Conservation (phyloP, 2,113 vertebrate genomes). For the Neolamprologus falcicula region DNA sequence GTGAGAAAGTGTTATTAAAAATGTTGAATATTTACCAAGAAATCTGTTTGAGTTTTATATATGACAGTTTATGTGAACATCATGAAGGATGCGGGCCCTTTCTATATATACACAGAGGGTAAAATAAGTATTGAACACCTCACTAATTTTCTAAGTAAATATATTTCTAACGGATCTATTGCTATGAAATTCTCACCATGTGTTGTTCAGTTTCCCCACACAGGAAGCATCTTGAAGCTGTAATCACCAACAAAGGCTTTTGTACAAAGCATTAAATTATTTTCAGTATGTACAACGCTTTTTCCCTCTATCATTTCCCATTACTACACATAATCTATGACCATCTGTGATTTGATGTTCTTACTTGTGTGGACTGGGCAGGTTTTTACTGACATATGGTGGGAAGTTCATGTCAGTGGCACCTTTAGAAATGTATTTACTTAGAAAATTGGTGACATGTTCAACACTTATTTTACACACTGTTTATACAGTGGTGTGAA, state of each 20-base stretch:
- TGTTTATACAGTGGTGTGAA: background rate
- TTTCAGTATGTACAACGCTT: background rate
- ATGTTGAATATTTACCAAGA: conserved; percentile 37
- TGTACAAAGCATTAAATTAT: background rate
- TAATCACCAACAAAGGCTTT: background rate
- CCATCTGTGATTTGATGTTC: background rate
- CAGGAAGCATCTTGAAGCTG: background rate
- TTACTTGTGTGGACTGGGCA: background rate
- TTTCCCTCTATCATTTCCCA: accelerated
- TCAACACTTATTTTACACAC: background rate
- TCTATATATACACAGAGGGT: background rate
- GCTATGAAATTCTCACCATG: background rate
- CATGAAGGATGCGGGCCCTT: background rate
- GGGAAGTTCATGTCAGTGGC: background rate
- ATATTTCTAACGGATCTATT: background rate
- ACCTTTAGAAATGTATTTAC: background rate
- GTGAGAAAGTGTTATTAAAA: conserved; percentile 14
- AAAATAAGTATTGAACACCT: background rate
- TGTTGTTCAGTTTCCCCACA: background rate
- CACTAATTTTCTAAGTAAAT: background rate
- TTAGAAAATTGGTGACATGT: background rate
- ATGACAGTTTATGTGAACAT: background rate
- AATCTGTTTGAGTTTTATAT: background rate
- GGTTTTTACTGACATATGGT: background rate
- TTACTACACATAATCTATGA: background rate